Base-by-base conservation (phyloP, 1,140 invertebrate species). In the Carposina sasakii region DNA sequence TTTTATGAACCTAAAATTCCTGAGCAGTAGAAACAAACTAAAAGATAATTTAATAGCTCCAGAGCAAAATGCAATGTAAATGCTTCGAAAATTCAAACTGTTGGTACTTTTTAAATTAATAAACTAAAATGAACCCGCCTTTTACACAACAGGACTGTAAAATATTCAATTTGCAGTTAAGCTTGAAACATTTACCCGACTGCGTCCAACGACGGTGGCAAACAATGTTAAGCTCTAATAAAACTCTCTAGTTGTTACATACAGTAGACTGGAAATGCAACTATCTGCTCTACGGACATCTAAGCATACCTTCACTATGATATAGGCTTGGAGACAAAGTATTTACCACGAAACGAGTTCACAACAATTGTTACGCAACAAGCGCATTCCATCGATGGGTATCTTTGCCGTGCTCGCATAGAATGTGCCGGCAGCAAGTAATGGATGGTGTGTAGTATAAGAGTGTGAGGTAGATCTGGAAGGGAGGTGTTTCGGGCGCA, bases 261-360 rank as follows among this genome's bases (percentile, higher is more conserved):
- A 71, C 71, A 70, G 64, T 65, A 68, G 64, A 76, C 68, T 72
- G 76, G 69, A 78, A 81, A 81, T 78, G 73, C 73, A 81, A 77
- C 77, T 81, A 78, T 78, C 75, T 78, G 75, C 57, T 81, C 68
- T 61, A 63, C 69, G 73, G 63, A 76, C 72, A 67, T 65, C 75
- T 81, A 76, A 67, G 76, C 70, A 78, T 76, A 76, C 71, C 71
- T 66, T 54, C 63, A 67, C 67, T 67, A n/a, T n/a, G 71, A 69
- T 78, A 73, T 76, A 81, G 75, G 75, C 70, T 75, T 66, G 73
- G 76, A 81, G 73, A 76, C 73, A 75, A 71, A 71, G 64, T 76
- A 66, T 71, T 70, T 68, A 81, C 71, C 60, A 71, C 60, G 60
- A 36, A 47, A 64, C 50, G 48, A 69, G 60, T 76, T 72, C 48